Evolutionary conservation across 2,888 invertebrate species (phyloP).

Genomic region (Hipparchia sbordonii): DNA sequence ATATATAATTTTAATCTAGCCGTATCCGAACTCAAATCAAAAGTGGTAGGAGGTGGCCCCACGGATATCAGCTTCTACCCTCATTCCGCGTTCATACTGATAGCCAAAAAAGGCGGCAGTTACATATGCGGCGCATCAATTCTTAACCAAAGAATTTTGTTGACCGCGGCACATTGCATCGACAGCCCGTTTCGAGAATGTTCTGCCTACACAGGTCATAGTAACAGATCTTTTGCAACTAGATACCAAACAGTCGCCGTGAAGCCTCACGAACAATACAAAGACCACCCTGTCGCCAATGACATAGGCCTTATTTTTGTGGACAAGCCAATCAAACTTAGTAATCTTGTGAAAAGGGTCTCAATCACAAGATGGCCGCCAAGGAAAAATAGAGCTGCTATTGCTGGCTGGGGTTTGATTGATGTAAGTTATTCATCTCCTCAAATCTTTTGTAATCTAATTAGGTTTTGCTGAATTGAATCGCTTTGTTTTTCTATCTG

Average conservation of each 20-base stretch:
- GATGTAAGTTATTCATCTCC: background rate
- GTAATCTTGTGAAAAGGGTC: slow-evolving; percentile 22
- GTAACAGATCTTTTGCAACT: slow-evolving; percentile 34
- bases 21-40: slow-evolving; percentile 35
- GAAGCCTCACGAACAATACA: slow-evolving; percentile 21
- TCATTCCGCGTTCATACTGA: slow-evolving; percentile 45
- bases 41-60: slow-evolving; percentile 40
- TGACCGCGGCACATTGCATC: slow-evolving; percentile 54
- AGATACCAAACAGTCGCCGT: slow-evolving; percentile 6
- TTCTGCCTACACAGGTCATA: slow-evolving; percentile 41
- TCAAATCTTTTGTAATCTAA: background rate
- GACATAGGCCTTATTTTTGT: slow-evolving; percentile 33
- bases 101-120: slow-evolving; percentile 2
- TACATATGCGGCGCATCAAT: slow-evolving; percentile 51
- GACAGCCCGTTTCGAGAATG: slow-evolving; percentile 27
- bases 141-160: slow-evolving; percentile 47
- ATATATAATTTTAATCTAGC: background rate
- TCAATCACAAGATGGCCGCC: slow-evolving; percentile 12
- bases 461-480: no score
- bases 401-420: slow-evolving; percentile 39
- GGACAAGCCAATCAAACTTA: slow-evolving; percentile 13
- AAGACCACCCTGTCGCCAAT: background rate
- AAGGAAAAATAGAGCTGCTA: background rate
- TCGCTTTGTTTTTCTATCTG: no score
- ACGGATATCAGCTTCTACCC: slow-evolving; percentile 43